Evolutionary conservation across 2,113 vertebrate species (phyloP), one percentile per base, ranked within the genome.

Genomic region (Chamaea fasciata): DNA sequence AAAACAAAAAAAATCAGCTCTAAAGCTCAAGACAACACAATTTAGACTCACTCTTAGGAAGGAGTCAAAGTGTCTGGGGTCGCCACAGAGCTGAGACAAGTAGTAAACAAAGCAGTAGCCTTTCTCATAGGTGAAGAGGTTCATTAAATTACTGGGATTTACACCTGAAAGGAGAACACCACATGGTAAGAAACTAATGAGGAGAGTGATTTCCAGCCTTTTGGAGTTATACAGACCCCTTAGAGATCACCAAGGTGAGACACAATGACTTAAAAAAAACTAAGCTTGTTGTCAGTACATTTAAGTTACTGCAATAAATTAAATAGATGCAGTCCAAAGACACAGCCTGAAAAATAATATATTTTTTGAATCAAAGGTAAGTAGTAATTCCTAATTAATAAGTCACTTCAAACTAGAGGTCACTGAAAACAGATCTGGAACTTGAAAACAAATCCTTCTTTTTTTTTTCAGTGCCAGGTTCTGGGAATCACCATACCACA

Each of bases 81-180:
- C 99, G 9, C 99, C 99, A 16, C 99, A 98, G 50, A 99, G 98
- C 97, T 99, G 97, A 6, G 99, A 99, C 94, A 99, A 97, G 97
- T 99, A 99, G 55, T 99, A 98, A 85, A 99, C 98, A 24, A 99
- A 99, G 94, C 99, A 99, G 98, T 99, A 99, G 55, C 99, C 99
- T 96, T 99, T 99, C 97, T 99, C 99, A 15, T 99, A 99, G 49
- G 99, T 99, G 97, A 99, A 99, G 42, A 99, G 98, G 89, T 99
- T 99, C 99, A 99, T 99, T 94, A 99, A 97, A 94, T 99, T 98
- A 98, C 99, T 99, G 79, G 99, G 99, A 90, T 99, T 99, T 96
- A 99, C 99, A 75, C 99, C 99, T 99, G 96, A 62, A 82, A 91
- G 60, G 19, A 57, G 49, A 83, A 47, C 19, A 73, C 19, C 81